phyloP scores from a whole-genome alignment of 2,888 invertebrate genomes.

The Anthoptus insignis region DNA sequence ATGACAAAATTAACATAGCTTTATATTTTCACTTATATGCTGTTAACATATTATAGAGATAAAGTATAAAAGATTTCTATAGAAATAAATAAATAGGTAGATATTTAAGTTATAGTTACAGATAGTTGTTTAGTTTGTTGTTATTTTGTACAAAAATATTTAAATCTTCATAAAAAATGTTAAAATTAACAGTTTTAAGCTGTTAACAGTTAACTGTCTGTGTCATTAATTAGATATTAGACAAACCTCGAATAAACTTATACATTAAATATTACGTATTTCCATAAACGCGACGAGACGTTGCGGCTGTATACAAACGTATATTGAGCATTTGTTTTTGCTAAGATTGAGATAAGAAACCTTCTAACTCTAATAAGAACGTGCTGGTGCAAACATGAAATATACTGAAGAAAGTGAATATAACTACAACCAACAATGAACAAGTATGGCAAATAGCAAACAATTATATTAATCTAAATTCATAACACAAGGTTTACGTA shows the following conservation, averaged over 20 bases:
- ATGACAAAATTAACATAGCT: slow-evolving; percentile 59
- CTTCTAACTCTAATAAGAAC: slow-evolving; percentile 68
- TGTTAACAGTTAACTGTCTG: too few relatives aligned
- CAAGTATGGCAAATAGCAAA: slow-evolving; percentile 81
- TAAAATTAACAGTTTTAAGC: too few relatives aligned
- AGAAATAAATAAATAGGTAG: slow-evolving; percentile 38
- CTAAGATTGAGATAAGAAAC: slow-evolving; percentile 66
- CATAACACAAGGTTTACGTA: slow-evolving; percentile 63
- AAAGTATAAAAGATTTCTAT: slow-evolving; percentile 40
- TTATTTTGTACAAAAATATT: background rate
- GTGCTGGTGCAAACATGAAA: slow-evolving; percentile 75
- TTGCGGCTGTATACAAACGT: slow-evolving; percentile 58
- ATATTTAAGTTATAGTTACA: slow-evolving; percentile 18
- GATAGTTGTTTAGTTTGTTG: background rate
- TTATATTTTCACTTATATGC: slow-evolving; percentile 47
- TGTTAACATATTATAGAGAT: slow-evolving; percentile 47
- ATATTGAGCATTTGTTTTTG: slow-evolving; percentile 79
- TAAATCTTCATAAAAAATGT: too few relatives aligned
- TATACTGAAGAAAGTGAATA: slow-evolving; percentile 69
- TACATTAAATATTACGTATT: slow-evolving; percentile 43
- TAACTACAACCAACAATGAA: slow-evolving; percentile 76
- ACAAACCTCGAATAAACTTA: slow-evolving; percentile 42
- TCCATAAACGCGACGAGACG: slow-evolving; percentile 59
- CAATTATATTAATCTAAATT: slow-evolving; percentile 71
- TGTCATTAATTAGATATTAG: slow-evolving; percentile 28